A percentile compares a stretch with the other conserved stretches of the same genome.
phyloP scores from a whole-genome alignment of 2,113 vertebrate genomes.

The Potamarius usumacintae region DNA sequence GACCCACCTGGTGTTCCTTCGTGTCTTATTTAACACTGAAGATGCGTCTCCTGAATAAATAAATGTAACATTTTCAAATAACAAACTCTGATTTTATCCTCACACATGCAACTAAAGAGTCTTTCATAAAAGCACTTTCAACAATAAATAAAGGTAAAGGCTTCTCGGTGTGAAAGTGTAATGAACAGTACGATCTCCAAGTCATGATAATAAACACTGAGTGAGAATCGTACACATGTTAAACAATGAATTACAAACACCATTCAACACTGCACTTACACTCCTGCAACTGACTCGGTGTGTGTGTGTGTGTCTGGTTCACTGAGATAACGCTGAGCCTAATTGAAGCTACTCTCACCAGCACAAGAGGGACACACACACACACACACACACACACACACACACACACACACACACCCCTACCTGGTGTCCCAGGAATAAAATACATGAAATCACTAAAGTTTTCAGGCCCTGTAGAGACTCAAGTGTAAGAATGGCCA shows the following conservation, averaged over 20 bases:
- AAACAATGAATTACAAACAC: not conserved
- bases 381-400: not conserved
- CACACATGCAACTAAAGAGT: too few species aligned
- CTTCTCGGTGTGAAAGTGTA: too few species aligned
- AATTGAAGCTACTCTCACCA: not conserved
- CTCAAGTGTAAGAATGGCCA: not conserved
- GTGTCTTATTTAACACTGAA: too few species aligned
- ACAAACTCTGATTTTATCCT: too few species aligned
- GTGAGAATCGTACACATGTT: not conserved
- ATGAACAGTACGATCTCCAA: too few species aligned
- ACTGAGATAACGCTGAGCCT: constrained; percentile 1
- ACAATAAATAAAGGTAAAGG: too few species aligned
- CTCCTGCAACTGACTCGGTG: not conserved
- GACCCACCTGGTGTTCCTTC: too few species aligned
- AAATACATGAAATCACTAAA: not conserved
- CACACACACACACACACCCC: too few species aligned
- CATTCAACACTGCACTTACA: not conserved
- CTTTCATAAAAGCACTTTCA: too few species aligned
- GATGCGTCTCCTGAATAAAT: too few species aligned
- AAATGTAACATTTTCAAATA: too few species aligned
- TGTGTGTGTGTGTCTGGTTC: not conserved
- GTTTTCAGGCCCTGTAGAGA: not conserved
- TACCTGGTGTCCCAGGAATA: not conserved
- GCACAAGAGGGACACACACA: not conserved
- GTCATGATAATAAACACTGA: too few species aligned